Evolutionary conservation across 2,888 invertebrate genomes (phyloP), one percentile per base, ranked within the genome.

Genomic region (Erebia ligea): DNA sequence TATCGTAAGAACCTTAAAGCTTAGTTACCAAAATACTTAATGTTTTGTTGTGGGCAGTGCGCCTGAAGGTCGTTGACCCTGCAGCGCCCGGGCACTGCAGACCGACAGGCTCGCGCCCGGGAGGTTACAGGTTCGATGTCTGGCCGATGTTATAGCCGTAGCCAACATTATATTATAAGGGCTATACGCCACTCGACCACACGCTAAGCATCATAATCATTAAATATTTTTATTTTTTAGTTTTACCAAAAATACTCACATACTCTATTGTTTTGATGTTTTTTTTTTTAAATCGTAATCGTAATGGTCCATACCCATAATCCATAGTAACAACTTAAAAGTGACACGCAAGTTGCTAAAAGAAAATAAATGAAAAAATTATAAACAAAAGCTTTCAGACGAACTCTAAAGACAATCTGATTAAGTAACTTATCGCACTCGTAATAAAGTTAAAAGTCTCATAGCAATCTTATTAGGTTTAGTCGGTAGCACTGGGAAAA

Each of bases 21-120:
- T 50, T 50, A 50, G 2, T 15, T n/a, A 8, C 50, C n/a, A 50
- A n/a, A 50, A 34, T 34, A 34, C 34, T 5, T 10, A 54, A 19
- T 9, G 17, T n/a, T 59, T 57, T 57, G 57, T 57, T 69, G 62
- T 34, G 17, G 6, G 34, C 68, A 9, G 68, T 68, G 15, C 54
- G 58, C 48, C 25, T 15, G 13, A 9, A 65, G 69, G 57, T 65
- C 69, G 17, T 58, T 52, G 69, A 65, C 69, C 50, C 69, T 65
- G 69, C 69, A 65, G 9, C 13, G 21, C 21, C 21, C 13, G 21
- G 13, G 11, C 54, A 4, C 56, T 56, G 56, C 56, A 56, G 34
- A 42, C 15, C 17, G n/a, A 19, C 19, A 42, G 48, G n/a, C 19
- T 56, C 13, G 13, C 25, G 25, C 2, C 62, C 48, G 19, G 15